Conservation (phyloP, 2,797 vertebrate genomes). For the Mastacembelus armatus region DNA sequence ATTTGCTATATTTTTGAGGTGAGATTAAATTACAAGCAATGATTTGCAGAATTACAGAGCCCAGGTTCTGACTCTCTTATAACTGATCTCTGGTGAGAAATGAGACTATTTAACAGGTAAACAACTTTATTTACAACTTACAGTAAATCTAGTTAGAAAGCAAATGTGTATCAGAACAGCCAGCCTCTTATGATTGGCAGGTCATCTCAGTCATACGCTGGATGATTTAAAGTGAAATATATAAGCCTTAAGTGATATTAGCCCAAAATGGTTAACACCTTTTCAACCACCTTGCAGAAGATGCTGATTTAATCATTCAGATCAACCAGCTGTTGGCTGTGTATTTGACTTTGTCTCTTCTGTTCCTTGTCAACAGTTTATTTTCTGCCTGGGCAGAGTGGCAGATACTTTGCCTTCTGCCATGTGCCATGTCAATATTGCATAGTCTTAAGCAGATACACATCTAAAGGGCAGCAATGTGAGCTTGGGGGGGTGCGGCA, state of each 20-base stretch:
- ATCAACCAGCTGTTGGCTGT: slow-evolving; percentile 42
- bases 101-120: too few relatives aligned
- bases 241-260: slow-evolving; percentile 14
- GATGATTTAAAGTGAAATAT: slow-evolving; percentile 9
- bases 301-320: slow-evolving; percentile 46
- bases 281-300: not conserved
- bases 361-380: slow-evolving; percentile 60
- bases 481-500: slow-evolving; percentile 58
- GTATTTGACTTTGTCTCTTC: slow-evolving; percentile 67
- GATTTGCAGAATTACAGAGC: slow-evolving; percentile 17
- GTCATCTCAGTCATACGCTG: slow-evolving; percentile 9
- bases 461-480: slow-evolving; percentile 66
- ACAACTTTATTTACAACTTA: too few relatives aligned
- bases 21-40: slow-evolving; percentile 37
- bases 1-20: slow-evolving; percentile 32
- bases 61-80: not conserved
- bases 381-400: slow-evolving; percentile 49
- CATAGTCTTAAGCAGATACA: slow-evolving; percentile 65
- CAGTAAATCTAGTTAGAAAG: too few relatives aligned
- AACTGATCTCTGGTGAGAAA: not conserved
- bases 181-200: not conserved
- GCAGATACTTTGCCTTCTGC: slow-evolving; percentile 67
- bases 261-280: slow-evolving; percentile 13
- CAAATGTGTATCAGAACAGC: too few relatives aligned
- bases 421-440: slow-evolving; percentile 68